phyloP scores from a whole-genome alignment of 2,113 vertebrate species.

The Murina feae region DNA sequence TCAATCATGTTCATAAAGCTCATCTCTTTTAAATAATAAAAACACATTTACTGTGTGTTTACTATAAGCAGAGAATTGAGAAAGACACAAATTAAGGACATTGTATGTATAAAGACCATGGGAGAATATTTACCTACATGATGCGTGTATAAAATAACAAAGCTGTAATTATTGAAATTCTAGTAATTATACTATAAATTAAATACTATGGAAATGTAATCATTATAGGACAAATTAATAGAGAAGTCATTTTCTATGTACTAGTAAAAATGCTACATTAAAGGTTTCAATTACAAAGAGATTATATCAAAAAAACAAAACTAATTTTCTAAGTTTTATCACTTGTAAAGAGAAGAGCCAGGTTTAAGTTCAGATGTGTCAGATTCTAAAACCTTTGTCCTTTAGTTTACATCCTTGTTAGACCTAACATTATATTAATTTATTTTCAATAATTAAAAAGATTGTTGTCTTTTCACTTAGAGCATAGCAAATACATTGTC shows the following conservation, averaged over 20 bases:
- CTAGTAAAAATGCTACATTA: not conserved
- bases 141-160: not conserved
- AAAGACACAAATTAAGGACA: not conserved
- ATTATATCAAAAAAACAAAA: not conserved
- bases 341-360: not conserved
- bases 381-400: not conserved
- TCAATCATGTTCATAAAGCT: not conserved
- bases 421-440: not conserved
- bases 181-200: not conserved
- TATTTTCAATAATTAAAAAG: not conserved
- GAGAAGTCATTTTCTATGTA: not conserved
- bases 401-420: not conserved
- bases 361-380: not conserved
- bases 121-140: not conserved
- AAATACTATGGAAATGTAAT: not conserved
- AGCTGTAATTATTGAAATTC: not conserved
- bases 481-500: not conserved
- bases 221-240: not conserved
- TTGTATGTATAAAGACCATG: not conserved
- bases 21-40: not conserved
- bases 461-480: not conserved
- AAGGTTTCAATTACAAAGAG: not conserved
- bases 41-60: not conserved
- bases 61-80: not conserved
- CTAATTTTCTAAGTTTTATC: not conserved